Base-by-base conservation (phyloP, 2,797 vertebrate species). In the Sebastes trivittatus region DNA sequence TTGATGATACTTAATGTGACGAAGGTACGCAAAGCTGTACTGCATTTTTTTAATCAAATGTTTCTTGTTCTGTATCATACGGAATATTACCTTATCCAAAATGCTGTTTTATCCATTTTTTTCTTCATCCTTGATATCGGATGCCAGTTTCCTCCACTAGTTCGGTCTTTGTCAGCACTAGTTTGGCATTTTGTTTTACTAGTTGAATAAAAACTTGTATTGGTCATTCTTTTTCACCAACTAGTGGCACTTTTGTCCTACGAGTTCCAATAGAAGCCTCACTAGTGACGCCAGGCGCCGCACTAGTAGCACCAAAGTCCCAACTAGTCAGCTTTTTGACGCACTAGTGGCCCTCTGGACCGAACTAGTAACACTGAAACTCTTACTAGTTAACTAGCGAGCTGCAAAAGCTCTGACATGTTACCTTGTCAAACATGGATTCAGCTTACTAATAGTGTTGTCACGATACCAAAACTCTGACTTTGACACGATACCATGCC, bases 401-500 rank as follows among this genome's bases (percentile, higher is more conserved):
- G 13, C 38, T 42, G 38, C 38, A 42, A 42, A 42, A 42, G 38
- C 38, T 42, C 38, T 14, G 0, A 42, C 13, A 42, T 42, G 38
- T 42, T 42, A 0, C 38, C 13, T 42, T 42, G 38, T 42, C 13
- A 42, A 42, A 42, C 0, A 42, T 42, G 38, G 38, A 42, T 6
- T 42, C 38, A 42, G 13, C 38, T 42, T 42, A 42, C 38, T 42
- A 14, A 42, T 42, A 6, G 13, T 42, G 38, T 42, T 42, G 13
- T 42, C 38, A 16, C 5, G 13, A 42, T 42, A 42, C 38, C 38
- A 42, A 42, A 14, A 42, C 0, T 42, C 38, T 38, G 38, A 38
- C 38, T 38, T 38, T 0, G 38, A 38, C 0, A 38, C 5, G 0
- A 38, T 38, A 38, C 38, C 38, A 0, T 38, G 13, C 38, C 38